Conservation (phyloP, 2,113 vertebrate species). For the Panthera uncia region DNA sequence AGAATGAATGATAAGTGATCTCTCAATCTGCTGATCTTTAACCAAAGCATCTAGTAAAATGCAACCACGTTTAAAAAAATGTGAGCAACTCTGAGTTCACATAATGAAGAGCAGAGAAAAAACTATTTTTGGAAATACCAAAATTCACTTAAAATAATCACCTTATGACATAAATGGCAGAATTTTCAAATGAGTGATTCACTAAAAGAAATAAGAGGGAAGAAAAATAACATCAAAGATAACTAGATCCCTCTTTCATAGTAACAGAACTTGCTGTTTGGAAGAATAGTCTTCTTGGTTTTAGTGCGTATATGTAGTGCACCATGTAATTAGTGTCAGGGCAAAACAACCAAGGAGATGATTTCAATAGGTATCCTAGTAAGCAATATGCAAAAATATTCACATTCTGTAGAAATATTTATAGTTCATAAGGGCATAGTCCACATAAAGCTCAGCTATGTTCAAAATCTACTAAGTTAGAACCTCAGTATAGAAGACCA, state of each 20-base stretch:
- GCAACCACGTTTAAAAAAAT: not conserved
- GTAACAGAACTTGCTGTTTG: not conserved
- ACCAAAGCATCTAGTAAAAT: not conserved
- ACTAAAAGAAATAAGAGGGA: not conserved
- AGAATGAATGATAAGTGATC: not conserved
- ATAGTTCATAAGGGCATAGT: not conserved
- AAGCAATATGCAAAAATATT: not conserved
- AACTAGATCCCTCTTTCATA: not conserved
- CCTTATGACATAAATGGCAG: not conserved
- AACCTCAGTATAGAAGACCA: not conserved
- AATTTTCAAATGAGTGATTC: not conserved
- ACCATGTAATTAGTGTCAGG: not conserved
- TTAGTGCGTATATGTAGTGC: not conserved
- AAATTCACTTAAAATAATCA: constrained; percentile 24
- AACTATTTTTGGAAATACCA: not conserved
- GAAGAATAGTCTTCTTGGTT: not conserved
- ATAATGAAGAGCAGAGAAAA: not conserved
- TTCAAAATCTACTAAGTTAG: not conserved
- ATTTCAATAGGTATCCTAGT: not conserved
- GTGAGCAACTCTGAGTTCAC: not conserved
- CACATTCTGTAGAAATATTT: not conserved
- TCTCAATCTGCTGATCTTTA: not conserved
- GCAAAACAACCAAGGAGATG: not conserved
- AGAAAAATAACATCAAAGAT: not conserved
- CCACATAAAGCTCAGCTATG: not conserved